Evolutionary conservation across 1,140 invertebrate species (phyloP).

Genomic region (Drosophila kohkoa): DNA sequence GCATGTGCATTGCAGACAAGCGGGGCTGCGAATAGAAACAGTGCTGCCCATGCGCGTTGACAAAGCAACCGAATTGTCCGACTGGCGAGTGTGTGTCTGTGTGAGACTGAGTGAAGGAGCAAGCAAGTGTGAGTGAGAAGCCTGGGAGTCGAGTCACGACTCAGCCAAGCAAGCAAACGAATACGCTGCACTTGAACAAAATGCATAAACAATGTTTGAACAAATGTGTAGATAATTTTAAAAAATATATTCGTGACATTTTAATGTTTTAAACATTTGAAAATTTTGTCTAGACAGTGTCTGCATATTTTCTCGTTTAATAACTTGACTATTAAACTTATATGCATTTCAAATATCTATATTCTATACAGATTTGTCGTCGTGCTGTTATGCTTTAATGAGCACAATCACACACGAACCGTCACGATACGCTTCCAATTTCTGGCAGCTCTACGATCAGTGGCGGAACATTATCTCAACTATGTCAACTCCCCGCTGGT

Average conservation of each 20-base stretch:
- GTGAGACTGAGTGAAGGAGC: constrained; percentile 16
- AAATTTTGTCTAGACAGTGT: constrained; percentile 2
- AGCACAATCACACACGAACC: neutral
- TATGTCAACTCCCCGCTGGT: constrained; percentile 1
- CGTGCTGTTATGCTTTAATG: neutral
- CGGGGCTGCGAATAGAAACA: constrained; percentile 39
- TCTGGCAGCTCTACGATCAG: constrained; percentile 1
- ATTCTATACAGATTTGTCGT: neutral
- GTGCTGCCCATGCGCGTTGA: constrained; percentile 53
- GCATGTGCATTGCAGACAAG: constrained; percentile 46
- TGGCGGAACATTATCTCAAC: constrained; percentile 1
- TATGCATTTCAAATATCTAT: neutral
- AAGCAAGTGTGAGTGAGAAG: constrained; percentile 19
- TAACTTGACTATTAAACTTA: neutral
- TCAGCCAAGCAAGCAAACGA: constrained; percentile 28
- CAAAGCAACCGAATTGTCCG: constrained; percentile 37
- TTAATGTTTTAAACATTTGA: constrained; percentile 2
- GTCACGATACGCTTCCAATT: constrained; percentile 5
- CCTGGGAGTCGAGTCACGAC: constrained; percentile 4
- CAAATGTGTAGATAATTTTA: neutral
- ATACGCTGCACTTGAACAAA: constrained; percentile 34
- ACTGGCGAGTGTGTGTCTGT: constrained; percentile 5
- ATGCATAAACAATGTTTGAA: neutral
- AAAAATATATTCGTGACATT: neutral
- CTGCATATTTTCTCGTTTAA: neutral